Evolutionary conservation across 2,797 vertebrate genomes (phyloP).

Genomic region (Lepidocolaptes lacrymiger): DNA sequence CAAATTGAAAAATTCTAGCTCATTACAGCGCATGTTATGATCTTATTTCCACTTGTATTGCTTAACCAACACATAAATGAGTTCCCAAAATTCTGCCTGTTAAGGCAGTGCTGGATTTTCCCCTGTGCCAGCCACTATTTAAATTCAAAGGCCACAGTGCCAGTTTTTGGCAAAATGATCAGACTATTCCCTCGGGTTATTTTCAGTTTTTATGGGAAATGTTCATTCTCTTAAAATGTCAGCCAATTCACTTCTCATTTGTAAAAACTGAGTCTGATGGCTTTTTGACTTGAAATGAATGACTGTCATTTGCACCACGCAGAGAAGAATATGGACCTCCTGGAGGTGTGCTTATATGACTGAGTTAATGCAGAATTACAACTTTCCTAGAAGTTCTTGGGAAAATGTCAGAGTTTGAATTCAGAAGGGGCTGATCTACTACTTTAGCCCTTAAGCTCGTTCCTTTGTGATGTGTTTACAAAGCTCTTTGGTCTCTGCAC

Average conservation of each 20-base stretch:
- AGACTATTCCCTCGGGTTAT: not conserved
- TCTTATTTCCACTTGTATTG: not conserved
- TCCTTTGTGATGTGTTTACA: not conserved
- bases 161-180: not conserved
- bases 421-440: not conserved
- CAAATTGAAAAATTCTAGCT: not conserved
- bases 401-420: not conserved
- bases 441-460: not conserved
- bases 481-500: not conserved
- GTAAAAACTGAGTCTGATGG: not conserved
- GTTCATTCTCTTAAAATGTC: constrained; percentile 17
- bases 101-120: not conserved
- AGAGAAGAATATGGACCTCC: not conserved
- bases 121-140: not conserved
- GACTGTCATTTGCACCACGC: not conserved
- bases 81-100: not conserved
- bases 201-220: constrained; percentile 12
- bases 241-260: constrained; percentile 3
- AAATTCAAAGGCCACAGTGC: not conserved
- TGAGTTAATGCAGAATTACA: not conserved
- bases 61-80: not conserved
- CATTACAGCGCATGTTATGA: fast-evolving
- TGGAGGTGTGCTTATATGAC: not conserved
- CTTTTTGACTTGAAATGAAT: not conserved
- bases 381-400: not conserved